These are phyloP conservation scores for Umimayanthus chanpuru DNA, from an alignment of 92 coral and sea anemone genomes.

Conservation along the genomic window DNA sequence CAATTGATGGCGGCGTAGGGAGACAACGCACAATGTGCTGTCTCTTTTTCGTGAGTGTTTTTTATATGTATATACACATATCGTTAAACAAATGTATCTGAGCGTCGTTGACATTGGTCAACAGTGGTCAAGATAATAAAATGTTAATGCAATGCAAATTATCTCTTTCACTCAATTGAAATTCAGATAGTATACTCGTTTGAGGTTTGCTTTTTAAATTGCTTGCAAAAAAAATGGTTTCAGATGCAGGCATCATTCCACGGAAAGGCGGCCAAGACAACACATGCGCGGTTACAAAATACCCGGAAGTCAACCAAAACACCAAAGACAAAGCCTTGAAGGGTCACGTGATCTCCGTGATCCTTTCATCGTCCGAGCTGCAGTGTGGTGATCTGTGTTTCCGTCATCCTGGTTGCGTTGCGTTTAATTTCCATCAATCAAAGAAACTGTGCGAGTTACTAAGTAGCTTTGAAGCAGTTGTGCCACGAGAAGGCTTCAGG, in stretches of 20 bases:
- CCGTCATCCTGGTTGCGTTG: background rate
- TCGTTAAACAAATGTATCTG: too few species aligned
- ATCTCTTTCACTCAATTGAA: too few species aligned
- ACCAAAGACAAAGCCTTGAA: background rate
- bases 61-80: too few species aligned
- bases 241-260: conserved; percentile 32
- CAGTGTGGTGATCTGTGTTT: conserved; percentile 7
- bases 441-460: background rate
- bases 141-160: too few species aligned
- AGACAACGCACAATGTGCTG: too few species aligned
- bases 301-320: background rate
- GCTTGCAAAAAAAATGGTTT: background rate
- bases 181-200: too few species aligned
- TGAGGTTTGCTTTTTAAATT: too few species aligned
- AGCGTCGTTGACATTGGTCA: too few species aligned
- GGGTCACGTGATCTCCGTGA: conserved; percentile 12
- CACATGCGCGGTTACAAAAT: background rate
- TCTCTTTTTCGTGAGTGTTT: too few species aligned
- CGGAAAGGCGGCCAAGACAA: background rate
- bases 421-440: background rate
- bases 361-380: background rate
- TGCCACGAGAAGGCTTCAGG: background rate
- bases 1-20: too few species aligned
- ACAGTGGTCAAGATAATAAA: too few species aligned
- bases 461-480: background rate